phyloP scores from a whole-genome alignment of 2,113 vertebrate genomes.

The Lophotis ruficrista region DNA sequence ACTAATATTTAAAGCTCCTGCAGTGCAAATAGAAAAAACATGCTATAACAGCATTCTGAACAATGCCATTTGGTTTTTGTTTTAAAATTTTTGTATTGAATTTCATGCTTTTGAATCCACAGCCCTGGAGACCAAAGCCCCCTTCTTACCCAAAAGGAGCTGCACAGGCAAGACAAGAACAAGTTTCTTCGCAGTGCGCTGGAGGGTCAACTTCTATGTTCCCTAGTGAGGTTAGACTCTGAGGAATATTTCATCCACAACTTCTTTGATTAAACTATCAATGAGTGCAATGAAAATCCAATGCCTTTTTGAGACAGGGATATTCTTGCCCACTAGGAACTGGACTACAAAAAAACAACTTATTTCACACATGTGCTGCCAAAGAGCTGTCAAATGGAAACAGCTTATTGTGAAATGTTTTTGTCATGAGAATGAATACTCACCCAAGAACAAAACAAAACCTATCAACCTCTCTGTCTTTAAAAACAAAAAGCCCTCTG shows the following conservation, averaged over 20 bases:
- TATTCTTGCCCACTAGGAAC: neutral
- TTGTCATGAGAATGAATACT: slow-evolving; percentile 53
- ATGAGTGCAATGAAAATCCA: neutral
- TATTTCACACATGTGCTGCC: slow-evolving; percentile 30
- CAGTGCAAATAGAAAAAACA: slow-evolving; percentile 48
- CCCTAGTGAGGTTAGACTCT: neutral
- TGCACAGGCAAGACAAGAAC: neutral
- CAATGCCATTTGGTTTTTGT: slow-evolving; percentile 27
- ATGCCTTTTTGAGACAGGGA: neutral
- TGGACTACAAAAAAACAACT: neutral
- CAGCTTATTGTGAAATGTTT: slow-evolving; percentile 54
- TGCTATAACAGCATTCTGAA: slow-evolving; percentile 50
- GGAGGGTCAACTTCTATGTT: neutral
- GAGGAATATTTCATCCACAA: neutral
- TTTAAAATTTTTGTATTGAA: slow-evolving; percentile 21
- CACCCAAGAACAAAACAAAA: slow-evolving; percentile 52
- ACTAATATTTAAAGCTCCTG: neutral
- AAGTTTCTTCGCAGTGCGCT: neutral
- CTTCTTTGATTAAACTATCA: slow-evolving; percentile 15
- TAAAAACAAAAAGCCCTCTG: slow-evolving; percentile 39
- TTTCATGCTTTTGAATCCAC: slow-evolving; percentile 37
- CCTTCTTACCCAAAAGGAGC: neutral
- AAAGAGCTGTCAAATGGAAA: slow-evolving; percentile 47
- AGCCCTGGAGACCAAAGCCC: neutral
- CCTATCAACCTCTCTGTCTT: slow-evolving; percentile 32